Evolutionary conservation across 2,797 vertebrate genomes (phyloP), one percentile per base, ranked within the genome.

Genomic region (Meda fulgida): DNA sequence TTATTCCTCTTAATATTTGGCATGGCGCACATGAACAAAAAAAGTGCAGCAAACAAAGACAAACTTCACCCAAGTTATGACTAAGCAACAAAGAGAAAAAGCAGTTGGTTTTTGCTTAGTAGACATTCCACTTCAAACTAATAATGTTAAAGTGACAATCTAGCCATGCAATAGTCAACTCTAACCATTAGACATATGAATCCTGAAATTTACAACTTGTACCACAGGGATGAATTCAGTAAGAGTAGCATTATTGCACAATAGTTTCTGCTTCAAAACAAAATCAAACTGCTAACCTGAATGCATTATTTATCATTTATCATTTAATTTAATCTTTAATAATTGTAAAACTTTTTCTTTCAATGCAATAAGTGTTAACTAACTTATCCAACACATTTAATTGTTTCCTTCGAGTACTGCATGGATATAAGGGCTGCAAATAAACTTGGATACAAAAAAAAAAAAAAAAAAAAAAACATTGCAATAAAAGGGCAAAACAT

Each of bases 251-350:
- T 16, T 16, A 38, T 23, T 19, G 29, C 13, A 26, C 23, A 40
- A 11, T 14, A 81, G 4, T 71, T 10, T 55, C 80, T 40, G 4
- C 43, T 69, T 23, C 4, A 53, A 38, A 69, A 11, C 58, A 43
- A 53, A 13, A 83, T 88, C 81, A 89, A 91, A 90, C 91, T 89
- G 89, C 93, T 96, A 95, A 98, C 96, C 96, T 98, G 97, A 97
- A 97, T 96, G 97, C 96, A 98, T 98, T 95, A 95, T 97, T 95
- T 95, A 96, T 96, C 95, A 97, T 96, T 92, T 95, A 96, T 96
- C 95, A 96, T 96, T 93, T 97, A 96, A 98, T 97, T 98, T 96
- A 95, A 98, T 97, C 14, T 43, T 60, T 40, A 78, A 60, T 40
- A 29, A 8, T 23, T 36, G 31, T 23, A 53, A 75, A 76, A 36